Evolutionary conservation across 2,797 vertebrate genomes (phyloP), one percentile per base, ranked within the genome.

Genomic region (Phrynocephalus vlangalii): DNA sequence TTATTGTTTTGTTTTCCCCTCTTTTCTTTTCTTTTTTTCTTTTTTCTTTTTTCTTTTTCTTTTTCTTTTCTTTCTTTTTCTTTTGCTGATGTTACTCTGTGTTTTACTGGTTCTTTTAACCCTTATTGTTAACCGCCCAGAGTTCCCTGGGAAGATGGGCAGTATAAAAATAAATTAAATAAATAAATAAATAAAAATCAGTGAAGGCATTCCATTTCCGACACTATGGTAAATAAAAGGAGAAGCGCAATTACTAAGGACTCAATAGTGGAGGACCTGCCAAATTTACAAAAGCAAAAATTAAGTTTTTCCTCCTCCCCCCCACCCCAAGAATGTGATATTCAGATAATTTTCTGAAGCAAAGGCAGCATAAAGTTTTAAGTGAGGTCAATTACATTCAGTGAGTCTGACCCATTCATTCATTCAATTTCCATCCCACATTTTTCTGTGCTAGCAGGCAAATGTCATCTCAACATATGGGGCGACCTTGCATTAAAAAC

Each of bases 291-390:
- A 77, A 76, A 82, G 9, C 81, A 60, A 87, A 60, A 5, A 3
- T 18, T 84, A 13, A 87, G 66, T 38, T 63, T 18, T 63, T 44
- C 22, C 33, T 38, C 22, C 18, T 33, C 33, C n/a, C 5, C 5
- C 71, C 2, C 71, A 13, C 4, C n/a, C 8, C 71, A n/a, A 71
- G 3, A n/a, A 70, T 56, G 52, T 20, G 18, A 63, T 63, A 63
- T 63, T 63, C 60, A 63, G 18, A 60, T 60, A 60, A 60, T 60
- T 15, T 60, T 60, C 56, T 60, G 15, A 60, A 60, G 56, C 56
- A 93, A 8, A 83, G 82, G 6, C 33, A 85, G 67, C 86, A 13
- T 88, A 87, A 44, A 88, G 89, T 82, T 85, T 87, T 38, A 91
- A 20, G 20, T 76, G 1, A 11, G 7, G 24, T 33, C 72, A 88